Conservation (phyloP, 2,113 vertebrate genomes). For the Vulpes ferrilata region DNA sequence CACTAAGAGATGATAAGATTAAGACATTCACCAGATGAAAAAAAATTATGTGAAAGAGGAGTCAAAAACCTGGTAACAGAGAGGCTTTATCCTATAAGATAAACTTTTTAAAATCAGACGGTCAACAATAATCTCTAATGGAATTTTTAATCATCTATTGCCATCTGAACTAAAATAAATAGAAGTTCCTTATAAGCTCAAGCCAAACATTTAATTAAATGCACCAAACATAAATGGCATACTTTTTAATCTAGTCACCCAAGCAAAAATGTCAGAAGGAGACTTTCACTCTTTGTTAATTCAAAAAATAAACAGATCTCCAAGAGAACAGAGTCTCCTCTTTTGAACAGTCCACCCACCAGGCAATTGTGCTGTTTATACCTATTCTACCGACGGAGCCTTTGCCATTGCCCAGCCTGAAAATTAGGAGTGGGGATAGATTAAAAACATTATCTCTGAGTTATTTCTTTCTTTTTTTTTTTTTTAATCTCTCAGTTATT, state of each 20-base stretch:
- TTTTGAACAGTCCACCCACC: neutral
- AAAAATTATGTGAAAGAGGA: constrained; percentile 31
- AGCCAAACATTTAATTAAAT: constrained; percentile 74
- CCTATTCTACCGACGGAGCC: neutral
- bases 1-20: constrained; percentile 31
- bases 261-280: constrained; percentile 59
- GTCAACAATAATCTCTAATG: constrained; percentile 53
- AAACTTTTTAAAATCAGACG: constrained; percentile 36
- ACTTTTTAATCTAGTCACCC: constrained; percentile 61
- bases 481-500: neutral
- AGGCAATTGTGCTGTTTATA: neutral
- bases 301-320: constrained; percentile 19
- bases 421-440: neutral
- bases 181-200: constrained; percentile 51
- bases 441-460: neutral
- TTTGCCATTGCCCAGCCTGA: neutral
- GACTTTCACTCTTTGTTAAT: constrained; percentile 34
- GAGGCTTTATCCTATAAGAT: neutral
- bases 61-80: neutral
- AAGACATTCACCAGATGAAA: constrained; percentile 53
- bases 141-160: constrained; percentile 68
- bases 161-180: constrained; percentile 59
- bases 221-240: constrained; percentile 32
- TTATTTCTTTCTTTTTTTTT: neutral
- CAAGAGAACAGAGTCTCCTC: neutral